Evolutionary conservation across 2,888 invertebrate genomes (phyloP).

Genomic region (Euphydryas editha): DNA sequence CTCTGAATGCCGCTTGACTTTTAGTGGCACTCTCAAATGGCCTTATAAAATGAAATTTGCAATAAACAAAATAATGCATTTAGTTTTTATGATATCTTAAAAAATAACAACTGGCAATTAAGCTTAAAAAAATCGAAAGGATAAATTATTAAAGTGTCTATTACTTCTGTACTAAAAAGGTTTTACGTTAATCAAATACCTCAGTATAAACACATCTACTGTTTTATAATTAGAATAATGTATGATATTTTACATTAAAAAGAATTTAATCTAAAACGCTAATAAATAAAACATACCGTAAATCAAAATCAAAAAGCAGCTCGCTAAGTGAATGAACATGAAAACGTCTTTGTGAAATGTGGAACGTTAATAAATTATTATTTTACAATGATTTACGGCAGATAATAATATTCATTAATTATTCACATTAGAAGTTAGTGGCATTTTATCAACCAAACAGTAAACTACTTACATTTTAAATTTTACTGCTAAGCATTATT

Average conservation of each 20-base stretch:
- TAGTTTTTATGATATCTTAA: conserved; percentile 3
- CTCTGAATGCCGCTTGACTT: conserved; percentile 23
- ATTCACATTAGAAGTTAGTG: background rate
- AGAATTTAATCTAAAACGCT: background rate
- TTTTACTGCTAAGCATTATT: no score
- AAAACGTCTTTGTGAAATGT: conserved; percentile 4
- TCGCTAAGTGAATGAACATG: conserved; percentile 5
- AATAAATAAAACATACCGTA: background rate
- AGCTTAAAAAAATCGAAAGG: conserved; percentile 4
- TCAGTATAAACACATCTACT: no score
- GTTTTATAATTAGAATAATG: background rate
- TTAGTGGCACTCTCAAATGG: conserved; percentile 31
- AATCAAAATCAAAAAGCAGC: background rate
- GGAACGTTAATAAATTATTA: background rate
- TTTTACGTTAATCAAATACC: no score
- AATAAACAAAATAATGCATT: conserved; percentile 36
- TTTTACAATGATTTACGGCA: background rate
- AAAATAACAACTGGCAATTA: conserved; percentile 12
- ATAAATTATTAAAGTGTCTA: background rate
- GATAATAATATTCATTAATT: background rate
- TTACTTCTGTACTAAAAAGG: background rate
- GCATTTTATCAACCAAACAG: background rate
- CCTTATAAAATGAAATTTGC: conserved; percentile 35
- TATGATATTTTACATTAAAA: background rate
- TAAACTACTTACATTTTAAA: background rate